Percentiles rank a stretch among this genome's conserved stretches.
Conservation (phyloP, 2,888 invertebrate species). For the Acrobasis suavella region DNA sequence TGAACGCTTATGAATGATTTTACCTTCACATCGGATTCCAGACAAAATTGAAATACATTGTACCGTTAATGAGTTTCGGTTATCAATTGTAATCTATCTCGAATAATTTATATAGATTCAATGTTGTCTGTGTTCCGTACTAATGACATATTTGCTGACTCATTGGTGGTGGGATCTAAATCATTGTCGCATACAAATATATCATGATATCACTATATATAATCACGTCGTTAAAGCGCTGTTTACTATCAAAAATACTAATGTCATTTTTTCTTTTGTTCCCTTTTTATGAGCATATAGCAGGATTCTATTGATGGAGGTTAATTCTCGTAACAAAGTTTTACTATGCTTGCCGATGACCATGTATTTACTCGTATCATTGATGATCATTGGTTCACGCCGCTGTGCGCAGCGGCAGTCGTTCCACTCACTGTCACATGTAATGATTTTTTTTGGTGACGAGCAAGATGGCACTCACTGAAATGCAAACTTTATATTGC, state of each 20-base stretch:
- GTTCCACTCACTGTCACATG: conserved; percentile 87
- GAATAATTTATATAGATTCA: conserved; percentile 31
- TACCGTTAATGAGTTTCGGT: conserved; percentile 32
- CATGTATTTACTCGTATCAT: conserved; percentile 62
- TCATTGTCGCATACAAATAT: conserved; percentile 22
- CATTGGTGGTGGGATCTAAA: conserved; percentile 30
- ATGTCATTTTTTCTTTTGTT: conserved; percentile 77
- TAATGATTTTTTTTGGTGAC: conserved; percentile 82
- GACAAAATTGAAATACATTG: conserved; percentile 45
- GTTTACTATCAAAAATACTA: conserved; percentile 68
- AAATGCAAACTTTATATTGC: conserved; percentile 80
- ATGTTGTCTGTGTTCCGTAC: conserved; percentile 37
- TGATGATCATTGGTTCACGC: conserved; percentile 57
- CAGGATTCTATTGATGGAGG: conserved; percentile 81
- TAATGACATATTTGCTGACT: conserved; percentile 38
- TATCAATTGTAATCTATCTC: conserved; percentile 12
- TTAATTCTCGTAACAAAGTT: conserved; percentile 75
- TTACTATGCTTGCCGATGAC: conserved; percentile 77
- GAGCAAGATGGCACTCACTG: conserved; percentile 82
- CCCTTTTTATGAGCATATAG: conserved; percentile 79
- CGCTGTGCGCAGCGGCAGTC: conserved; percentile 56
- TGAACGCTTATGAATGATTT: conserved; percentile 41
- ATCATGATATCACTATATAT: conserved; percentile 32
- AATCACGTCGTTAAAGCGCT: conserved; percentile 47
- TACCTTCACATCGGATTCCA: conserved; percentile 37